Base-by-base conservation (phyloP, 2,888 invertebrate genomes). In the Lingula anatina region DNA sequence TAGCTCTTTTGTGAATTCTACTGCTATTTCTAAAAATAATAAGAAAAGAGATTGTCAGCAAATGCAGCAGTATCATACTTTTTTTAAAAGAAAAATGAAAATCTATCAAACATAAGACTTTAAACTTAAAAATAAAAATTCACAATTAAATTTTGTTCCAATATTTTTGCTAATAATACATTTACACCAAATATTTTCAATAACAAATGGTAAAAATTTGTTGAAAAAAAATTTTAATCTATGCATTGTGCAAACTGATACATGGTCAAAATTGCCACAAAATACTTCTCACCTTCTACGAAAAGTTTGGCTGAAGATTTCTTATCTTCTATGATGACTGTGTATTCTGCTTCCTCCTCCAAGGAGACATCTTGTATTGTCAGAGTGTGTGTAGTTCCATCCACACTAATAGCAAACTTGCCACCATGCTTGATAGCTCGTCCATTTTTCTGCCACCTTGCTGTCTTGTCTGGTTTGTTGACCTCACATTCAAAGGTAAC, bases 291-390 rank as follows among this genome's bases (percentile, higher is more conserved):
- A 81, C 81, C 80, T 79, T 89, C 86, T 0, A 96, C 91, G 1
- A 81, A 85, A 38, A 95, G 81, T 62, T 80, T 85, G 1, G 91
- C 94, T 46, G 83, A 82, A 25, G 90, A 90, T 51, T 83, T 84
- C 69, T 90, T 88, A 44, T 74, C 72, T 40, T 76, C 78, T 46
- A 80, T 70, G 76, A 86, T 83, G 65, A 93, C 90, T 0, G 89
- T 85, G 71, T 94, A 95, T 60, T 85, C 84, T 20, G 89, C 92
- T 27, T 83, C 84, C 76, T 95, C 95, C 49, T 84, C 83, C 1
- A 82, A 71, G 53, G 84, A 83, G 28, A 88, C 84, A 58, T 91
- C 87, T 66, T 88, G 87, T 61, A 95, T 88, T 73, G 90, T 89
- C 38, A 95, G 79, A 63, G 87, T 88, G 71, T 95, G 95, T 50